Conservation (phyloP, 2,888 invertebrate species). For the Eilema depressum region DNA sequence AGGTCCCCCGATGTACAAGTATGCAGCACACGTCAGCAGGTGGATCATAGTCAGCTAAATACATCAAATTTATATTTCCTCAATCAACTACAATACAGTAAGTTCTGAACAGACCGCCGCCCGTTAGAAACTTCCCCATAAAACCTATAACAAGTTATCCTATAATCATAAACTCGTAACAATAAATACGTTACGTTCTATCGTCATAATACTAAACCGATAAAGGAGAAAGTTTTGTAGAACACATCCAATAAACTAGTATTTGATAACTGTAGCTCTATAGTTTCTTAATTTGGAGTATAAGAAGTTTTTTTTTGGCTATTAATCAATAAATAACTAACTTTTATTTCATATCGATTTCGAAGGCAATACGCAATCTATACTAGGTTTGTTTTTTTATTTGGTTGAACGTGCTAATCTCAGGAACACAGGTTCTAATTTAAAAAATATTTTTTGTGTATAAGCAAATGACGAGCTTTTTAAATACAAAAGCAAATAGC, state of each 20-base stretch:
- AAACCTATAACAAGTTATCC: slow-evolving; percentile 12
- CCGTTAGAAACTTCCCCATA: slow-evolving; percentile 1
- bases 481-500: too few relatives aligned
- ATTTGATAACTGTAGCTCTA: slow-evolving; percentile 6
- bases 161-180: slow-evolving; percentile 19
- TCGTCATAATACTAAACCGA: slow-evolving; percentile 17
- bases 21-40: neutral
- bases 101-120: neutral
- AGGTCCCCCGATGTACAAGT: neutral
- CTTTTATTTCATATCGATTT: too few relatives aligned
- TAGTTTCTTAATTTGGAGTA: neutral
- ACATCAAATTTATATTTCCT: neutral
- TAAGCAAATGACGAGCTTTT: too few relatives aligned
- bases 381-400: too few relatives aligned
- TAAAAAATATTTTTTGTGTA: too few relatives aligned
- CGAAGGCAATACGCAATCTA: too few relatives aligned
- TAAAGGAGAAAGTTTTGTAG: slow-evolving; percentile 17
- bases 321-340: neutral
- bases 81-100: neutral
- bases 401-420: too few relatives aligned
- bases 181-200: slow-evolving; percentile 21
- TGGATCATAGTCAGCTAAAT: neutral
- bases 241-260: slow-evolving; percentile 8
- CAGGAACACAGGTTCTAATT: too few relatives aligned
- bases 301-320: slow-evolving; percentile 3